Base-by-base conservation (phyloP, 2,113 vertebrate species). In the Benitochromis conjunctus region DNA sequence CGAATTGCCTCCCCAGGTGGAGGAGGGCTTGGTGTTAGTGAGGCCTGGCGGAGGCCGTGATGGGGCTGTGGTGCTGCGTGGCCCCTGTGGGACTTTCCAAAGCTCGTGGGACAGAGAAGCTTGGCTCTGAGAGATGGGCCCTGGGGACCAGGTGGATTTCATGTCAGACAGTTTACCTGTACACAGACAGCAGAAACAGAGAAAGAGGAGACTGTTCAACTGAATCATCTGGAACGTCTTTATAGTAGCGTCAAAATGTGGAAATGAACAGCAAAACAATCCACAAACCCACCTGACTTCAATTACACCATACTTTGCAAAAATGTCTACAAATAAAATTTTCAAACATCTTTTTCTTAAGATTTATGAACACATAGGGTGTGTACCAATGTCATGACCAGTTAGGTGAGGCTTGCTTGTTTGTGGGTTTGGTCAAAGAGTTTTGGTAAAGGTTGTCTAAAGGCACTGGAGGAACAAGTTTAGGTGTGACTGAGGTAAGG, bases 71-170 rank as follows among this genome's bases (percentile, higher is more conserved):
- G 96, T 97, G 96, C 96, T 98, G 94, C 98, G 98, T 54, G 98
- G 97, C 36, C 95, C 96, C 79, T 96, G 94, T 31, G 96, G 95
- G 81, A 99, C 98, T 95, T 99, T 99, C 99, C 99, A 99, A 86
- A 99, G 96, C 89, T 99, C 99, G 1, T 99, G 98, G 81, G 98
- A 99, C 71, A 99, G 94, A 82, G 98, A 98, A 89, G 96, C 97
- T 96, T 98, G 98, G 12, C 96, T 97, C 96, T 99, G 98, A 91
- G 98, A 96, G 94, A 97, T 97, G 5, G 99, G 97, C 88, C 98
- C 97, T 13, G 97, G 96, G 66, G 99, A 98, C 99, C 99, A 99
- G 12, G 97, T 98, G 77, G 99, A 98, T 94, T 99, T 99, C 94
- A 99, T 98, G 94, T 99, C 98, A 82, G 98, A 97, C 90, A 99